Evolutionary conservation across 2,888 invertebrate genomes (phyloP).

Genomic region (Osmoderma eremita): DNA sequence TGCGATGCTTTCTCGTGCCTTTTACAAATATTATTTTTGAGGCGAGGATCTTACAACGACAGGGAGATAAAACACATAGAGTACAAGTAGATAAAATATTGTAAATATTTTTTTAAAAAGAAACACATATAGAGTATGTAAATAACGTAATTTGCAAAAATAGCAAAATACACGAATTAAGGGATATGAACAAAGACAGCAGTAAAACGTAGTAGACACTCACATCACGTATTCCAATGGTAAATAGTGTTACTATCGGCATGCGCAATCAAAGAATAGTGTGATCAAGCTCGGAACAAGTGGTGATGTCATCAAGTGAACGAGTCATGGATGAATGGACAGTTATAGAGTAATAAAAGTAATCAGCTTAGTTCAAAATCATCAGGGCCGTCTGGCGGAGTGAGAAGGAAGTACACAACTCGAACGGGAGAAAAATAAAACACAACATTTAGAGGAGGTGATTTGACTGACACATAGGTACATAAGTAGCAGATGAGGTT

Average conservation of each 20-base stretch:
- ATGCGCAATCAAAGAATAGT: constrained; percentile 63
- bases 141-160: background rate
- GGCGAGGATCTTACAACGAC: background rate
- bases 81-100: background rate
- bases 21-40: constrained; percentile 21
- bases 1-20: constrained; percentile 55
- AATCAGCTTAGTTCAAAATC: constrained; percentile 11
- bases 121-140: too few relatives aligned
- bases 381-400: background rate
- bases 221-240: constrained; percentile 11
- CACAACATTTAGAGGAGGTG: constrained; percentile 52
- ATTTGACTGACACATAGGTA: constrained; percentile 48
- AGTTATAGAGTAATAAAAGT: background rate
- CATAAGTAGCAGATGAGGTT: constrained; percentile 40
- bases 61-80: constrained; percentile 6
- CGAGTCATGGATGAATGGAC: background rate
- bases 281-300: constrained; percentile 58
- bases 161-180: background rate
- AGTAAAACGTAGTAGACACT: constrained; percentile 2
- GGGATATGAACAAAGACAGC: constrained; percentile 2
- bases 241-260: constrained; percentile 46
- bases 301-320: constrained; percentile 12
- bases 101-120: background rate
- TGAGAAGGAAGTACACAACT: constrained; percentile 9
- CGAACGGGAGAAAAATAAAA: constrained; percentile 11